A percentile compares a stretch with the other conserved stretches of the same genome.
These are phyloP conservation scores for Campylomormyrus numenius DNA, from an alignment of 2,113 vertebrate genomes.

Conservation along the genomic window DNA sequence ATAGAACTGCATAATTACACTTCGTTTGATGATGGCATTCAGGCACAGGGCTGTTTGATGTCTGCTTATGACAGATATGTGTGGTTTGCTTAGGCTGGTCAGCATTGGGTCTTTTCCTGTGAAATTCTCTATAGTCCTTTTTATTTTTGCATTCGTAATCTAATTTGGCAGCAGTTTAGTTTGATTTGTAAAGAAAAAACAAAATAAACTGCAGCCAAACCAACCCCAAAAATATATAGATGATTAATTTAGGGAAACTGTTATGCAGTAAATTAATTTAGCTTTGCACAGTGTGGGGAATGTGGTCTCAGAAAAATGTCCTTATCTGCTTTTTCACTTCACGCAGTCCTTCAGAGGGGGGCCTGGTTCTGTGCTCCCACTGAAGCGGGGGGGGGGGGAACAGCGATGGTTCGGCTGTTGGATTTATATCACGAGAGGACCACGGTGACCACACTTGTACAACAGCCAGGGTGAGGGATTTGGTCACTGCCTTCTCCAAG, in stretches of 20 bases:
- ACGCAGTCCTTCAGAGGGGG: slow-evolving; percentile 14
- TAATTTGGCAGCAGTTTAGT: neutral
- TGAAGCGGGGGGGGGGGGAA: slow-evolving; percentile 29
- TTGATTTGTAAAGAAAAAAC: neutral
- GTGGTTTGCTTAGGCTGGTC: neutral
- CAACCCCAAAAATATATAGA: neutral
- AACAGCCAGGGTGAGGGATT: slow-evolving; percentile 49
- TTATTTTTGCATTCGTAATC: neutral
- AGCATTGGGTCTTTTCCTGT: neutral
- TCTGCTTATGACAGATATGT: neutral
- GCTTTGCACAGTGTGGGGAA: neutral
- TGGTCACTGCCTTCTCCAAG: slow-evolving; percentile 47
- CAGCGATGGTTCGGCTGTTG: slow-evolving; percentile 34
- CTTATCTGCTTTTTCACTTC: slow-evolving; percentile 30
- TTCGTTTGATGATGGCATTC: neutral
- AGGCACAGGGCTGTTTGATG: neutral
- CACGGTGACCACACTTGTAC: slow-evolving; percentile 44
- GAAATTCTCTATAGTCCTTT: neutral
- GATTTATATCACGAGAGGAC: slow-evolving; percentile 44
- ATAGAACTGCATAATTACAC: neutral
- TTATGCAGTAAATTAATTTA: neutral
- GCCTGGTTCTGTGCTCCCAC: slow-evolving; percentile 39
- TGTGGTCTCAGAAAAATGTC: slow-evolving; percentile 16
- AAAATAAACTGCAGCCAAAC: neutral
- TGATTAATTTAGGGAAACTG: neutral